Evolutionary conservation across 2,888 invertebrate species (phyloP).

Genomic region (Parnassius orleans): DNA sequence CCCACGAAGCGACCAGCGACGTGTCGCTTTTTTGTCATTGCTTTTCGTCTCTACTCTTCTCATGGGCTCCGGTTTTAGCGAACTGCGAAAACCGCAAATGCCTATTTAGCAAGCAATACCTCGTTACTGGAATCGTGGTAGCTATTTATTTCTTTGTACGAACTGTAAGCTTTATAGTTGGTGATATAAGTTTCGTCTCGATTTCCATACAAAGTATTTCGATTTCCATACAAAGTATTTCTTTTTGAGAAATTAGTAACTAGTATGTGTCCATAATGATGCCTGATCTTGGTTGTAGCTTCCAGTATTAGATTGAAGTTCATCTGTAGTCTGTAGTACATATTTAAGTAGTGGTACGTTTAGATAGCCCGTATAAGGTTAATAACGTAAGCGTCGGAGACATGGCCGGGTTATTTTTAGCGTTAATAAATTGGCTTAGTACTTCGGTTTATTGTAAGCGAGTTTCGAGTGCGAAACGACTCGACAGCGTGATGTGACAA

Average conservation of each 20-base stretch:
- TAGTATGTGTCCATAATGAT: too few relatives aligned
- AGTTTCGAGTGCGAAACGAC: slow-evolving; percentile 57
- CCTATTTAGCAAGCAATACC: slow-evolving; percentile 56
- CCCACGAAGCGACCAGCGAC: slow-evolving; percentile 39
- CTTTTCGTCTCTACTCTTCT: slow-evolving; percentile 15
- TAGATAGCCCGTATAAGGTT: slow-evolving; percentile 70
- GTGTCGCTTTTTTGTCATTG: slow-evolving; percentile 9
- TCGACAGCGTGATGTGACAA: slow-evolving; percentile 37
- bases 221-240: background rate
- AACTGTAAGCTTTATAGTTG: slow-evolving; percentile 7
- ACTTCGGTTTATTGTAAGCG: slow-evolving; percentile 72
- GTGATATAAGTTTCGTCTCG: background rate
- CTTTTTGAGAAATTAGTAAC: background rate
- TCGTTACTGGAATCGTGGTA: slow-evolving; percentile 46
- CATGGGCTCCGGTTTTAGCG: slow-evolving; percentile 38
- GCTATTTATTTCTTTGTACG: slow-evolving; percentile 45
- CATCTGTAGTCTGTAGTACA: slow-evolving; percentile 4
- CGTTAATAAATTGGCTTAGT: slow-evolving; percentile 79
- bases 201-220: background rate
- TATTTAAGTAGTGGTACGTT: slow-evolving; percentile 36
- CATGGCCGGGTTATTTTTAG: slow-evolving; percentile 76
- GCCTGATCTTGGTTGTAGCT: too few relatives aligned
- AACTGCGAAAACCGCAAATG: slow-evolving; percentile 63
- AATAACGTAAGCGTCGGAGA: slow-evolving; percentile 72
- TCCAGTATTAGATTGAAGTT: background rate